Evolutionary conservation across 2,113 vertebrate species (phyloP), one percentile per base, ranked within the genome.

Genomic region (Trochalopteron elliotii): DNA sequence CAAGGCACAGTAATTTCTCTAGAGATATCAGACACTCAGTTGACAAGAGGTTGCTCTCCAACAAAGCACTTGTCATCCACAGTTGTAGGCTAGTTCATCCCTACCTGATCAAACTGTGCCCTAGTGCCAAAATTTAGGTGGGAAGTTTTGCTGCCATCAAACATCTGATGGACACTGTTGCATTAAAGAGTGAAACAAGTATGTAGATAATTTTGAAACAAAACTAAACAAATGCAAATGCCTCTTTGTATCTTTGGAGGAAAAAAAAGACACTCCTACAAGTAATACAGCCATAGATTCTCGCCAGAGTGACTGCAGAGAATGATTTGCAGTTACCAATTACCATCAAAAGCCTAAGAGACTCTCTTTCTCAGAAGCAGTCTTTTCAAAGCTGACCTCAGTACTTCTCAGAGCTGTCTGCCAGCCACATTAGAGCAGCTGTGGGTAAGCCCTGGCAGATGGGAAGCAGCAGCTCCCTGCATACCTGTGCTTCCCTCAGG

Each of bases 401-500:
- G 15, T 8, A 25, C 39, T 84, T 63, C 6, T 18, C 50, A 59
- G 87, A 56, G 47, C 40, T 60, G 64, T 52, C 50, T 35, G 15
- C 35, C 22, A 75, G 56, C 55, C 87, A 1, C 23, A 19, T 22
- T 18, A 39, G 61, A n/a, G 37, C 13, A 76, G 50, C 57, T 78
- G 25, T 39, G 33, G 42, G 30, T 35, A 40, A 76, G 45, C 21
- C 20, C 65, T 52, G 22, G 22, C 12, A 57, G 59, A 59, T 12
- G 27, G 33, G 39, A 27, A 9, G n/a, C 53, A 42, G 60, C n/a
- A 22, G 25, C 5, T 82, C 23, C 56, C 25, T 11, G 13, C 72
- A 79, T 95, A 99, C 99, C 99, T 99, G 99, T 33, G 98, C 98
- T 33, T 99, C 99, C 63, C 98, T 95, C 69, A 99, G 96, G 45